A percentile compares a stretch with the other conserved stretches of the same genome.
Conservation (phyloP, 2,113 vertebrate genomes). For the Verasper variegatus region DNA sequence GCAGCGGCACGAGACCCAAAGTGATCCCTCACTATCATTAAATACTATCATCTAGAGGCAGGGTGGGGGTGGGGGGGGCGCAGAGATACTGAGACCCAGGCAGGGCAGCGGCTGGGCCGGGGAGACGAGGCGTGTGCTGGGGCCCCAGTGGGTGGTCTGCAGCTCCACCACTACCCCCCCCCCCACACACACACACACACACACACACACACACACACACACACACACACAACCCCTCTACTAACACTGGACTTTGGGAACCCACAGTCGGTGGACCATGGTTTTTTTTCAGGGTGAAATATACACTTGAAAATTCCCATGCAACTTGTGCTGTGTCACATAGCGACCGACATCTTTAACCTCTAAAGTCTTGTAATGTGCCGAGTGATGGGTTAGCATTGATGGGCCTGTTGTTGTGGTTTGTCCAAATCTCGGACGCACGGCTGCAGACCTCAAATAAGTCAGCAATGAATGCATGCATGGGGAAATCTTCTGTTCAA, state of each 20-base stretch:
- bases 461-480: slow-evolving; percentile 25
- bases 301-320: slow-evolving; percentile 23
- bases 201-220: too few relatives aligned
- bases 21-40: slow-evolving; percentile 83
- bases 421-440: slow-evolving; percentile 2
- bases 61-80: background rate
- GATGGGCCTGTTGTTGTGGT: slow-evolving; percentile 44
- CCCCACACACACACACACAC: too few relatives aligned
- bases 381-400: slow-evolving; percentile 22
- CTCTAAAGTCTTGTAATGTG: slow-evolving; percentile 16
- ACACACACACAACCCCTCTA: background rate
- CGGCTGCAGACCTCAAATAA: slow-evolving; percentile 44
- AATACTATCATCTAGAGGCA: slow-evolving; percentile 75
- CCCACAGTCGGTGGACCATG: slow-evolving; percentile 33
- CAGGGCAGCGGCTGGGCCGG: slow-evolving; percentile 49
- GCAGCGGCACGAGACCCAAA: slow-evolving; percentile 66
- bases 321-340: slow-evolving; percentile 27
- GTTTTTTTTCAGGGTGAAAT: slow-evolving; percentile 37
- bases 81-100: slow-evolving; percentile 59
- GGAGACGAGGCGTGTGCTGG: slow-evolving; percentile 57
- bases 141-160: slow-evolving; percentile 80
- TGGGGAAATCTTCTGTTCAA: slow-evolving; percentile 19
- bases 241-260: slow-evolving; percentile 55
- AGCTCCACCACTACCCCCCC: slow-evolving; percentile 39
- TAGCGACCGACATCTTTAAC: slow-evolving; percentile 39